Evolutionary conservation across 1,140 invertebrate genomes (phyloP), one percentile per base, ranked within the genome.

Genomic region (Pinna nobilis): DNA sequence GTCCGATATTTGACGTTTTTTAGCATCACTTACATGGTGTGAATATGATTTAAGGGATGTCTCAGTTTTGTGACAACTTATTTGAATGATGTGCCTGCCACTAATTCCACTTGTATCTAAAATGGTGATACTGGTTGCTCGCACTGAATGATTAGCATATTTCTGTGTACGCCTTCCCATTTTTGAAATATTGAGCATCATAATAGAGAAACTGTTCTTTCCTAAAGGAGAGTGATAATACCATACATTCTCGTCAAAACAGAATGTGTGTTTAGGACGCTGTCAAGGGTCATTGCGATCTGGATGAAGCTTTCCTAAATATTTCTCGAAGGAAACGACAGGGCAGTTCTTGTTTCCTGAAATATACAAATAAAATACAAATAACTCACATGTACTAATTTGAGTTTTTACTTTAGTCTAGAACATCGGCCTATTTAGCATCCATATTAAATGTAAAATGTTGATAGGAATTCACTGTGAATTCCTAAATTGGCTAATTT

Each of bases 221-320:
- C 69, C 69, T 30, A 68, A 20, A 18, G 69, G 37, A 18, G 37
- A 20, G 15, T 57, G 32, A 30, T 32, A 37, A 39, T 60, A 71
- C 74, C 74, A 71, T 2, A 61, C 44, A 11, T 41, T 11, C 47
- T 72, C 64, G 39, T 30, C 11, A 5, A 13, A 1, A 11, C n/a
- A 9, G 32, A 33, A 67, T 1, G 30, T 49, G 37, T 66, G 39
- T 37, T 18, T 41, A 18, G 71, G 76, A 39, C 33, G 49, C 59
- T 77, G 76, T 20, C 65, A 78, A 2, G 70, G 39, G n/a, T 20
- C 63, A 51, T 44, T 30, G 4, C 53, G 57, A 15, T 69, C 59
- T 39, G 55, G 64, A 74, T 74, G 53, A 18, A 77, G 37, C 25
- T 74, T 72, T 7, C 70, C 68, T 28, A 69, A 32, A 53, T 74